Conservation (phyloP, 2,888 invertebrate species). For the Sinotaia quadrata region DNA sequence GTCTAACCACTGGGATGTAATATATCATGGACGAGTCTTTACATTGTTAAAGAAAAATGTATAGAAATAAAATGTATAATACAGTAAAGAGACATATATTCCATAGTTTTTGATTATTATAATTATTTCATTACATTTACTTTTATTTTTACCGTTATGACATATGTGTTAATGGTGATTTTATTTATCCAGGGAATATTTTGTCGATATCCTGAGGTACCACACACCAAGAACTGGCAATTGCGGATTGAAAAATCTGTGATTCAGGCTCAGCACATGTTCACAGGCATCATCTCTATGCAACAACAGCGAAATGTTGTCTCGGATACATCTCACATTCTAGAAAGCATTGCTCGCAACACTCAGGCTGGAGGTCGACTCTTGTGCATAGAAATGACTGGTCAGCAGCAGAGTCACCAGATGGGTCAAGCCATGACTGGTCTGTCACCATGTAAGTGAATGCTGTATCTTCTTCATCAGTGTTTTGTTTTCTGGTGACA, state of each 20-base stretch:
- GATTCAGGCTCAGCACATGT: constrained; percentile 33
- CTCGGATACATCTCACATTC: constrained; percentile 44
- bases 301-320: constrained; percentile 15
- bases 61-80: no score
- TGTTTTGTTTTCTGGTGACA: constrained; percentile 50
- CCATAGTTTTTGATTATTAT: no score
- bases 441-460: constrained; percentile 28
- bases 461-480: constrained; percentile 49
- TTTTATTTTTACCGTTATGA: no score
- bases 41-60: no score
- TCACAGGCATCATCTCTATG: constrained; percentile 26
- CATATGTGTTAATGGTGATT: no score
- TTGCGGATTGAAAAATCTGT: constrained; percentile 59
- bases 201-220: constrained; percentile 41
- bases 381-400: constrained; percentile 56
- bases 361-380: constrained; percentile 51
- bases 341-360: constrained; percentile 48
- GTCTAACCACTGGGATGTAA: no score
- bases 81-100: no score
- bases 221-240: constrained; percentile 48
- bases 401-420: constrained; percentile 39
- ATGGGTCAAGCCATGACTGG: constrained; percentile 26
- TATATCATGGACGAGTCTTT: no score
- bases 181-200: constrained; percentile 54
- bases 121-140: no score